Evolutionary conservation across 1,140 invertebrate species (phyloP).

Genomic region (Leucophenga varia): DNA sequence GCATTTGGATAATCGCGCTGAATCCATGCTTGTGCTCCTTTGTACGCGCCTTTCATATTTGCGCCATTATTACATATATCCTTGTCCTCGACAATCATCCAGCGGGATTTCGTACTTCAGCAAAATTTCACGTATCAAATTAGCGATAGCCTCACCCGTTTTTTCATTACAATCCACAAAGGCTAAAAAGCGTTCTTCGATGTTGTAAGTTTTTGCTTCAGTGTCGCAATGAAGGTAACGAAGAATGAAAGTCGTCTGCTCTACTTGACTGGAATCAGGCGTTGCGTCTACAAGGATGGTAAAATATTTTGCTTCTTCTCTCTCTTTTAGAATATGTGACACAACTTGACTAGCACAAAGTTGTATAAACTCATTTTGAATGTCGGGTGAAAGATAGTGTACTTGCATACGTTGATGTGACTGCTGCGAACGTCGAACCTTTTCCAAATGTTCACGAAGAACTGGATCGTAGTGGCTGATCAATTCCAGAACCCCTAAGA

Average conservation of each 20-base stretch:
- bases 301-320: not conserved
- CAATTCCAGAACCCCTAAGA: not conserved
- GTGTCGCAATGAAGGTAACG: not conserved
- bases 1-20: not conserved
- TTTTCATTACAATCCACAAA: not conserved
- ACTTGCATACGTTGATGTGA: not conserved
- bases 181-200: not conserved
- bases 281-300: not conserved
- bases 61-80: not conserved
- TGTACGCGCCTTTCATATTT: not conserved
- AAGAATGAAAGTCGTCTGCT: slow-evolving; percentile 5
- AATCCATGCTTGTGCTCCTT: not conserved
- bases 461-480: not conserved
- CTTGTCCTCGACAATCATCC: not conserved
- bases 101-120: not conserved
- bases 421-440: not conserved
- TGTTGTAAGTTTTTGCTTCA: not conserved
- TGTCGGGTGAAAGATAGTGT: not conserved
- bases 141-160: not conserved
- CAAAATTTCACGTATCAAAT: slow-evolving; percentile 1
- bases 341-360: not conserved
- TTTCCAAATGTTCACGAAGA: not conserved
- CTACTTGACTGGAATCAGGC: slow-evolving; percentile 1
- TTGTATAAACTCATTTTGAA: slow-evolving; percentile 2
- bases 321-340: not conserved